Evolutionary conservation across 2,888 invertebrate species (phyloP).

Genomic region (Thelaira solivaga): DNA sequence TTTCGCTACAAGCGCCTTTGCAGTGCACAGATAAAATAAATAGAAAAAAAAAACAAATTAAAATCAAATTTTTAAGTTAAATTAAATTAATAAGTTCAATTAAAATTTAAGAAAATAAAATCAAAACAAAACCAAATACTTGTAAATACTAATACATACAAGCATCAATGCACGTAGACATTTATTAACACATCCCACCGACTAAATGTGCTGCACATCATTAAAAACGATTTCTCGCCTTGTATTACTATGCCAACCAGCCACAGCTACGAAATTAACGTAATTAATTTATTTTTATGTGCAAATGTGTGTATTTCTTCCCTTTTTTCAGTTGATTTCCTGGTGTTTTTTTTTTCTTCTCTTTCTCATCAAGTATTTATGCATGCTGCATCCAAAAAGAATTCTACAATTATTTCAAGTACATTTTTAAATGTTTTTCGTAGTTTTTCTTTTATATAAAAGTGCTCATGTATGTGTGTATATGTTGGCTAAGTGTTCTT

Average conservation of each 20-base stretch:
- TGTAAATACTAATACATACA: not conserved
- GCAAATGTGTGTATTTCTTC: not conserved
- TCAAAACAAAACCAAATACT: not conserved
- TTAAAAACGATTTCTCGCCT: constrained; percentile 21
- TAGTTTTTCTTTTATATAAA: constrained; percentile 3
- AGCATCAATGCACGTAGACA: constrained; percentile 12
- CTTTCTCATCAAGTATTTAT: constrained; percentile 24
- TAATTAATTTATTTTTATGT: constrained; percentile 45
- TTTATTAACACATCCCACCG: not conserved
- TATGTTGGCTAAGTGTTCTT: constrained; percentile 39
- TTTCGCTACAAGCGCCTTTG: too few relatives aligned
- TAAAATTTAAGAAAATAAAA: too few relatives aligned
- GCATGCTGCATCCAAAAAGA: constrained; percentile 28
- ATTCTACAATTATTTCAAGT: constrained; percentile 44
- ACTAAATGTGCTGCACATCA: not conserved
- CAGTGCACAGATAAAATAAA: too few relatives aligned
- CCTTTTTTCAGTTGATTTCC: constrained; percentile 29
- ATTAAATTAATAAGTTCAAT: too few relatives aligned
- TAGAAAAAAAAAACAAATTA: too few relatives aligned
- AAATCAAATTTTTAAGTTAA: too few relatives aligned
- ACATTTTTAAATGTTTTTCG: constrained; percentile 42
- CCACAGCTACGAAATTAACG: constrained; percentile 45
- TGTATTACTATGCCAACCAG: not conserved
- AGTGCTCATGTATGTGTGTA: constrained; percentile 9
- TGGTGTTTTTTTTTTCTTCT: too few relatives aligned